Conservation (phyloP, 1,140 invertebrate genomes). For the Solenopsis invicta region DNA sequence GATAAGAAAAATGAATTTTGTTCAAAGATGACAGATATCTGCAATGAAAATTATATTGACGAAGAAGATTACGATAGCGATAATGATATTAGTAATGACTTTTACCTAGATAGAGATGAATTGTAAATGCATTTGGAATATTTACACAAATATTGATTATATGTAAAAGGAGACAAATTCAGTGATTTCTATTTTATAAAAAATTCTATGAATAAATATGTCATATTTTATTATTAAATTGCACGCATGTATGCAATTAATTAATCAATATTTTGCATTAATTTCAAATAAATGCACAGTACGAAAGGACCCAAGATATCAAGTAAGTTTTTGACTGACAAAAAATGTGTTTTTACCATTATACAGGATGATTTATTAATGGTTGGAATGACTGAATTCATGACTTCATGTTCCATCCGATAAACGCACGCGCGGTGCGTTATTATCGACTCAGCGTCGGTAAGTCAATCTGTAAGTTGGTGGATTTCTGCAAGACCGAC, state of each 20-base stretch:
- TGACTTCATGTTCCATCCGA: too few species aligned
- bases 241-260: not conserved
- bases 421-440: too few species aligned
- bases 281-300: not conserved
- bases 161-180: not conserved
- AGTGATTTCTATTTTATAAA: slow-evolving; percentile 8
- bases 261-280: not conserved
- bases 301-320: not conserved
- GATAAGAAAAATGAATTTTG: slow-evolving; percentile 68
- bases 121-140: slow-evolving; percentile 36
- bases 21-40: slow-evolving; percentile 66
- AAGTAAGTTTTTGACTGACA: too few species aligned
- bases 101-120: not conserved
- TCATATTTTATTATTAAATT: not conserved
- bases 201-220: not conserved
- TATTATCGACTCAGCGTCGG: too few species aligned
- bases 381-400: too few species aligned
- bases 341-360: too few species aligned
- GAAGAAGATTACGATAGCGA: slow-evolving; percentile 35
- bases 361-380: too few species aligned
- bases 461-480: too few species aligned
- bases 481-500: not conserved
- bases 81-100: not conserved
- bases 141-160: slow-evolving; percentile 7
- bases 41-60: slow-evolving; percentile 61